These are phyloP conservation scores for Aphelocoma californica DNA, from an alignment of 2,797 vertebrate species.

Conservation along the genomic window DNA sequence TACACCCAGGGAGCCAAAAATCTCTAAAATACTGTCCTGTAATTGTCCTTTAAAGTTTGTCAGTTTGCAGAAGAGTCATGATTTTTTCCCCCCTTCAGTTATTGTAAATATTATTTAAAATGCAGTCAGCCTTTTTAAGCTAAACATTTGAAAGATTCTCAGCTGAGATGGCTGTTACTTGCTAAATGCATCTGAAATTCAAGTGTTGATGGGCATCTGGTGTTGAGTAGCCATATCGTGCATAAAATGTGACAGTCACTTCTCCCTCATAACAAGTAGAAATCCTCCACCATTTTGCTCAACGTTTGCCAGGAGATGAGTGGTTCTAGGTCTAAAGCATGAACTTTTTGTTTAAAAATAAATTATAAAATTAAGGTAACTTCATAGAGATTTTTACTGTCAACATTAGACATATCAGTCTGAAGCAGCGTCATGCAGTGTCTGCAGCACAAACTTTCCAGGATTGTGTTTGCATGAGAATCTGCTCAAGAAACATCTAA, in stretches of 20 bases:
- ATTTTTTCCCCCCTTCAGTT: fast-evolving
- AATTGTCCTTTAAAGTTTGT: neutral
- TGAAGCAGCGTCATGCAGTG: neutral
- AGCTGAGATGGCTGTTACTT: neutral
- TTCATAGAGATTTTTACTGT: neutral
- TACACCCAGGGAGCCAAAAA: neutral
- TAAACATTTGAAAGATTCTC: neutral
- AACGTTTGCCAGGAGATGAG: neutral
- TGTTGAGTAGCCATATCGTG: neutral
- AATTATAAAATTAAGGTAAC: neutral
- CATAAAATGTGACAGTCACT: fast-evolving
- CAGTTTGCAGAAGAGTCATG: neutral
- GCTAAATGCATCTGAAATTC: neutral
- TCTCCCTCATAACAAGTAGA: neutral
- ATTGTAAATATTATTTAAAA: neutral
- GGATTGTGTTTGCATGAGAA: neutral
- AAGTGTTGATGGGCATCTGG: neutral
- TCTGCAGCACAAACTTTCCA: neutral
- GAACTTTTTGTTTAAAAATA: neutral
- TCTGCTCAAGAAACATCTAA: neutral
- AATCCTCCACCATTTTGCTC: neutral
- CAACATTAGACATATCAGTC: neutral
- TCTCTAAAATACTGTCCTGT: neutral
- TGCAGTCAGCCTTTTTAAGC: neutral
- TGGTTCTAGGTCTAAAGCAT: neutral